A percentile compares a stretch with the other conserved stretches of the same genome.
Conservation (phyloP, 2,888 invertebrate genomes). For the Teleiodes luculella region DNA sequence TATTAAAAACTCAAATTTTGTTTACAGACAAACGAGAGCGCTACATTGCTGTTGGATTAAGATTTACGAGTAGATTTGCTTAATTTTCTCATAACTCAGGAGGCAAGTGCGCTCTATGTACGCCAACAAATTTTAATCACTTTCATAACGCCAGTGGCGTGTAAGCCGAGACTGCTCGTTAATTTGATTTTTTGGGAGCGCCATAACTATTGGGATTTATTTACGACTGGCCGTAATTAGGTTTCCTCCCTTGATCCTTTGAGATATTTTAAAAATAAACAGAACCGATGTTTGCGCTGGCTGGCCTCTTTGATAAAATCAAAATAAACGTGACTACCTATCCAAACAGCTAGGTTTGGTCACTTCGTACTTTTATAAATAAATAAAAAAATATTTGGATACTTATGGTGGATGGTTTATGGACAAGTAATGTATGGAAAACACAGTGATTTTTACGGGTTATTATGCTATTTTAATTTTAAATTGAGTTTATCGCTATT, state of each 20-base stretch:
- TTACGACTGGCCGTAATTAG: slow-evolving; percentile 11
- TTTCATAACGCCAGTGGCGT: slow-evolving; percentile 8
- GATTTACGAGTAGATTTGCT: slow-evolving; percentile 31
- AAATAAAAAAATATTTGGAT: too few relatives aligned
- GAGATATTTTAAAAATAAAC: too few relatives aligned
- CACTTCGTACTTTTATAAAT: too few relatives aligned
- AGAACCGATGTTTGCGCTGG: too few relatives aligned
- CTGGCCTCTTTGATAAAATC: too few relatives aligned
- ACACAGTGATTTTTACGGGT: too few relatives aligned
- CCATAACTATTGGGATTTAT: slow-evolving; percentile 17
- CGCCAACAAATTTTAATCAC: slow-evolving; percentile 29
- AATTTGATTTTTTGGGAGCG: slow-evolving; percentile 13
- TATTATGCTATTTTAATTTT: too few relatives aligned
- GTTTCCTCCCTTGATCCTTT: background rate
- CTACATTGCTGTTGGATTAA: slow-evolving; percentile 22
- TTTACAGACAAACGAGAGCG: slow-evolving; percentile 11
- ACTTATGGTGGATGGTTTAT: too few relatives aligned
- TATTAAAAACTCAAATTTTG: slow-evolving; percentile 11
- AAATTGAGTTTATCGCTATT: too few relatives aligned
- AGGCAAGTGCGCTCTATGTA: slow-evolving; percentile 32
- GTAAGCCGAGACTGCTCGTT: slow-evolving; percentile 6
- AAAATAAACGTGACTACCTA: too few relatives aligned
- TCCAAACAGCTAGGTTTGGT: too few relatives aligned
- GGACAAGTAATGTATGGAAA: too few relatives aligned
- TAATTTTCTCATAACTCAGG: slow-evolving; percentile 30